phyloP scores from a whole-genome alignment of 2,888 invertebrate genomes.

The Kuschelorhynchus macadamiae region DNA sequence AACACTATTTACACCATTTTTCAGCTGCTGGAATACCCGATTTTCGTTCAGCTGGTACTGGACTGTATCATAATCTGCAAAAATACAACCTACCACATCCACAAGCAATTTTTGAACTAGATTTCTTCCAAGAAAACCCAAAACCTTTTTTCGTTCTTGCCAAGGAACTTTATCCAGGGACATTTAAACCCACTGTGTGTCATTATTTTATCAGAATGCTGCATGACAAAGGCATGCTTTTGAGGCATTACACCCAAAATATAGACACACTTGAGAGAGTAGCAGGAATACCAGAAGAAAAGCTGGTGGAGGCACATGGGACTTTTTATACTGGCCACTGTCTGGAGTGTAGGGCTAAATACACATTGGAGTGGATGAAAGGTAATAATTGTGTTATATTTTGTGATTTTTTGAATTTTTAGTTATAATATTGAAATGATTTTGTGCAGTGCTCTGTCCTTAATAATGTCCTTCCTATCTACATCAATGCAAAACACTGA shows the following conservation, averaged over 20 bases:
- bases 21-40: conserved; percentile 96
- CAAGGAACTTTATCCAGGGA: conserved; percentile 90
- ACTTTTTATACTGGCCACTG: conserved; percentile 93
- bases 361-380: conserved; percentile 89
- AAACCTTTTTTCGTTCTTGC: conserved; percentile 94
- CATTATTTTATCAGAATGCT: conserved; percentile 93
- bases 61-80: conserved; percentile 91
- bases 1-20: no score
- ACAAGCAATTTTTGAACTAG: conserved; percentile 92
- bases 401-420: not conserved
- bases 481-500: no score
- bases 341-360: conserved; percentile 80
- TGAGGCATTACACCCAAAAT: conserved; percentile 90
- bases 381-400: conserved; percentile 73
- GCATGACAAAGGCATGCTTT: conserved; percentile 83
- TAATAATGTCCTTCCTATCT: no score
- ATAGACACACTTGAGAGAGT: conserved; percentile 93
- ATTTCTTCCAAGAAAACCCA: conserved; percentile 89
- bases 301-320: conserved; percentile 95
- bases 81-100: conserved; percentile 94
- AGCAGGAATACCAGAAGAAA: conserved; percentile 86
- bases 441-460: no score
- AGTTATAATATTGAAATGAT: not conserved
- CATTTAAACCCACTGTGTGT: conserved; percentile 88
- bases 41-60: conserved; percentile 93